phyloP scores from a whole-genome alignment of 2,113 vertebrate genomes.

The Stegostoma tigrinum region DNA sequence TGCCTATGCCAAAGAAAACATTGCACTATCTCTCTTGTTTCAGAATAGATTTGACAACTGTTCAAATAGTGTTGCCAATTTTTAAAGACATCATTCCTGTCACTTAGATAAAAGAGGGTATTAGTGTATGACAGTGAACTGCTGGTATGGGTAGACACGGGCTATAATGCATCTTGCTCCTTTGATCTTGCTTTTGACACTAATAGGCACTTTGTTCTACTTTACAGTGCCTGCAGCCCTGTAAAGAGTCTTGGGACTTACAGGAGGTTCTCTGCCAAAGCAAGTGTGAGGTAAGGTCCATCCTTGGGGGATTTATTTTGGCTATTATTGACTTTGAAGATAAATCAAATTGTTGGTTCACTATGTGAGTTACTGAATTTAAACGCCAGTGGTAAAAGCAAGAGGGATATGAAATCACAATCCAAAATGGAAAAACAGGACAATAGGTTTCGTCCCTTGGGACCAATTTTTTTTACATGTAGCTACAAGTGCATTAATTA shows the following conservation, averaged over 20 bases:
- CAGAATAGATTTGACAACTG: background rate
- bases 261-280: conserved; percentile 82
- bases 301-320: conserved; percentile 45
- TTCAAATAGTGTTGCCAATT: background rate
- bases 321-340: conserved; percentile 28
- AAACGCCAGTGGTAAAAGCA: background rate
- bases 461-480: background rate
- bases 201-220: conserved; percentile 43
- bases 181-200: conserved; percentile 50
- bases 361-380: background rate
- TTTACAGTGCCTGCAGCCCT: conserved; percentile 91
- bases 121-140: background rate
- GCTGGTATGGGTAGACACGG: background rate
- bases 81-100: background rate
- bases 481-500: background rate
- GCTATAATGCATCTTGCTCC: conserved; percentile 40
- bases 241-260: conserved; percentile 84
- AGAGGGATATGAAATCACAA: background rate
- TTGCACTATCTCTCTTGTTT: too few species aligned
- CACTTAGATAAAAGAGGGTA: background rate
- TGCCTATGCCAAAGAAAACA: background rate
- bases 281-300: conserved; percentile 82
- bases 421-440: background rate
- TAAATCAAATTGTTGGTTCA: background rate
- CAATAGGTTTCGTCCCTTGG: background rate